Base-by-base conservation (phyloP, 2,113 vertebrate genomes). In the Pitta sordida region DNA sequence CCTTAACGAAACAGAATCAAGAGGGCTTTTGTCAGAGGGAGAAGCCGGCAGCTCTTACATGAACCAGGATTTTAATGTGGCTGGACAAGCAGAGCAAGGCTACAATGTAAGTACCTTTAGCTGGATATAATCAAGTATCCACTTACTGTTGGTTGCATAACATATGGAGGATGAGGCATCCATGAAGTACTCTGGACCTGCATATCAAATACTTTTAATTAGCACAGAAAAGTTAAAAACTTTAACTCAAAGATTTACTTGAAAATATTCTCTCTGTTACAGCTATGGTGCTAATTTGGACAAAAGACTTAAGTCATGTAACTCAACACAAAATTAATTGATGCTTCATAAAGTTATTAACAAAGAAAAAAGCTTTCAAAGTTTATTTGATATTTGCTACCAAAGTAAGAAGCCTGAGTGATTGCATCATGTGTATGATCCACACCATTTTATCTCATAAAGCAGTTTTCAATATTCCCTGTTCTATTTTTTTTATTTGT, bases 181-280 rank as follows among this genome's bases (percentile, higher is more conserved):
- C 99, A 99, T 97, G 99, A 99, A 97, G 99, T 99, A 97, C 99
- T 99, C 98, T 99, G 99, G 98, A 99, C 99, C 99, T 99, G 98
- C 91, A 92, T 80, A 97, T 95, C 94, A 97, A 98, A 96, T 96
- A 97, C 81, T 96, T 96, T 93, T 75, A 83, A 97, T 98, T 98
- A 98, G 97, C 90, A 98, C 43, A 96, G 83, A 70, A 95, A 82
- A 94, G 78, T 92, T 93, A 93, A 91, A 94, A 94, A 93, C 27
- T 67, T 55, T 39, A 92, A 93, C 73, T 70, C 80, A 76, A 90
- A 83, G 13, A 52, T 52, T 88, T 59, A 74, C 29, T 73, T 80
- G 55, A 84, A 87, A 85, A 81, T 55, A 87, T 26, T 69, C 13
- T 75, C 74, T 74, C 60, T 88, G 60, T 44, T 78, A 63, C 20